Evolutionary conservation across 1,140 invertebrate species (phyloP).

Genomic region (Tetragnatha versicolor): DNA sequence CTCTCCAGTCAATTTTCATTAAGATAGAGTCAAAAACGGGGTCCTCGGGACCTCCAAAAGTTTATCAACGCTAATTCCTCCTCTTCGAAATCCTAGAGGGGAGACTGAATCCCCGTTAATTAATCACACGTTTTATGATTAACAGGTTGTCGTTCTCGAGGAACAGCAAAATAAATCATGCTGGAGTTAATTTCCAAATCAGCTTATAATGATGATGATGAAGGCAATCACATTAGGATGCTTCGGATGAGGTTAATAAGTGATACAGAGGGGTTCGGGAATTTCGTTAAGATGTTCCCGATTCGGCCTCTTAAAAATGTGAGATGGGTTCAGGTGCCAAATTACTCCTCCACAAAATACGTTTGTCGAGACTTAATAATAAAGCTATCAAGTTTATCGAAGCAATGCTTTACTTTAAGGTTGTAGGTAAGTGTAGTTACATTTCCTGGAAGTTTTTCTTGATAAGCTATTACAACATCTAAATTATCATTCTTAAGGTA

Average conservation of each 20-base stretch:
- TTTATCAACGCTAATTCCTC: slow-evolving; percentile 19
- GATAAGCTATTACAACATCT: too few relatives aligned
- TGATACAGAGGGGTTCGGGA: background rate
- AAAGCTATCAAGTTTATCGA: too few relatives aligned
- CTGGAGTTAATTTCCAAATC: slow-evolving; percentile 22
- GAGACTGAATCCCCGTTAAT: slow-evolving; percentile 5
- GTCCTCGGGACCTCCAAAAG: background rate
- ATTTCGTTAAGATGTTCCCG: too few relatives aligned
- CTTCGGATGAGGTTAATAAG: background rate
- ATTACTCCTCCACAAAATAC: too few relatives aligned
- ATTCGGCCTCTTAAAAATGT: too few relatives aligned
- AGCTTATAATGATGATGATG: slow-evolving; percentile 33
- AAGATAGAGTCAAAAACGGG: slow-evolving; percentile 14
- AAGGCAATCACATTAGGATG: slow-evolving; percentile 20
- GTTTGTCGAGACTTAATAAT: too few relatives aligned
- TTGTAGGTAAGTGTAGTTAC: too few relatives aligned
- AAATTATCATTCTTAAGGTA: too few relatives aligned
- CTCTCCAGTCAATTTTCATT: too few relatives aligned
- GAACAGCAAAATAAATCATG: slow-evolving; percentile 26
- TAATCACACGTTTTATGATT: slow-evolving; percentile 16
- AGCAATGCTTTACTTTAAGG: too few relatives aligned
- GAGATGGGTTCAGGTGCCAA: too few relatives aligned
- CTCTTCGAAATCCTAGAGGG: background rate
- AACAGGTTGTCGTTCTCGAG: slow-evolving; percentile 9
- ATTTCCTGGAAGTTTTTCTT: too few relatives aligned